A percentile compares a stretch with the other conserved stretches of the same genome.
Evolutionary conservation across 2,888 invertebrate genomes (phyloP).

Genomic region (Yponomeuta sedellus): DNA sequence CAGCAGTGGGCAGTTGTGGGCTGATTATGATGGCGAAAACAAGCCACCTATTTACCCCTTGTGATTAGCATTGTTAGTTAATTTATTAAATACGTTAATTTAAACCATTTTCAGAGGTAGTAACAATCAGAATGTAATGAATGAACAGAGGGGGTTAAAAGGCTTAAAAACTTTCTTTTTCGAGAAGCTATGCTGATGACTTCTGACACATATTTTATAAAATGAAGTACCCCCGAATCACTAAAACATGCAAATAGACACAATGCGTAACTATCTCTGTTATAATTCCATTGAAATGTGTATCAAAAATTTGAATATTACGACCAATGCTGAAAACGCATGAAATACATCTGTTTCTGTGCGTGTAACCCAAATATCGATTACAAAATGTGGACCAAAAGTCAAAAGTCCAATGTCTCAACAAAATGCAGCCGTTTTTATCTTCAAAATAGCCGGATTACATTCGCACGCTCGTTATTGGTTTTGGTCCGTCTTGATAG

Average conservation of each 20-base stretch:
- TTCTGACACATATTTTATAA: too few species aligned
- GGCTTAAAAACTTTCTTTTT: too few species aligned
- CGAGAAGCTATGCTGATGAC: too few species aligned
- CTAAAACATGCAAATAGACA: background rate
- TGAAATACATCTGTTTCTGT: background rate
- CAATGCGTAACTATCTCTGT: background rate
- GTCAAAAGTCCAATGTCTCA: background rate
- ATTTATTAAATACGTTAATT: too few species aligned
- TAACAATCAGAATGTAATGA: too few species aligned
- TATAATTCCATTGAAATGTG: background rate
- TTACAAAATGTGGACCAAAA: background rate
- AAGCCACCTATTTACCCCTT: too few species aligned
- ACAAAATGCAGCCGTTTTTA: slow-evolving; percentile 2
- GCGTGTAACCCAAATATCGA: background rate
- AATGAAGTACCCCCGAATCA: background rate
- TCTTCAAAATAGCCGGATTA: slow-evolving; percentile 11
- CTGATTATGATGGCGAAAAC: too few species aligned
- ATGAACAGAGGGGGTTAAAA: too few species aligned
- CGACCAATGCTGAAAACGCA: background rate
- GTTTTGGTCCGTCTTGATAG: slow-evolving; percentile 26
- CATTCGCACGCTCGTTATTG: slow-evolving; percentile 10
- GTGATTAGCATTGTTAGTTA: too few species aligned
- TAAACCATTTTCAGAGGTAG: too few species aligned
- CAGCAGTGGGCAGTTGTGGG: too few species aligned
- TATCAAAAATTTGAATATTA: background rate